Percentiles rank a stretch among this genome's conserved stretches.
These are phyloP conservation scores for Hetaerina titia DNA, from an alignment of 2,888 invertebrate species.

Conservation along the genomic window DNA sequence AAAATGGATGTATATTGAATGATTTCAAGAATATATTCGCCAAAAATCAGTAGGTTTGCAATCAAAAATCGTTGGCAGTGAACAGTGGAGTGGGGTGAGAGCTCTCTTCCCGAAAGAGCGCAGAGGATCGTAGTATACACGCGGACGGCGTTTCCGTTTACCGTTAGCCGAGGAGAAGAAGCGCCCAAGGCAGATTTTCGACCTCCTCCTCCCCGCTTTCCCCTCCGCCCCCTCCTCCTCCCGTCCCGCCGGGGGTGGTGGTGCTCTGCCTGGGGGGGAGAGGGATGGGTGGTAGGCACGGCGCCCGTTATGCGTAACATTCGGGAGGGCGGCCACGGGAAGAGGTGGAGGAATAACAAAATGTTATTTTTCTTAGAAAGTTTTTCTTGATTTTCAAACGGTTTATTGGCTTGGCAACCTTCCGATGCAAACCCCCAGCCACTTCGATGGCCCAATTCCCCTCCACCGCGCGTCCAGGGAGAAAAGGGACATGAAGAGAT, in stretches of 20 bases:
- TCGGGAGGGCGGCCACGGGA: background rate
- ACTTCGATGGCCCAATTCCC: too few species aligned
- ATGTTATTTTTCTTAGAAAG: too few species aligned
- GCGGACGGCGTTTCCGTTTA: background rate
- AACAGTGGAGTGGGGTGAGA: background rate
- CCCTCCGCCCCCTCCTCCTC: background rate
- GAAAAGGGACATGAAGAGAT: too few species aligned
- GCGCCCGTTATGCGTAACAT: background rate
- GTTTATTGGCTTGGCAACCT: too few species aligned
- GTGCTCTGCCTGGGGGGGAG: background rate
- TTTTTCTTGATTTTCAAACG: too few species aligned
- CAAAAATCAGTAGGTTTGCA: too few species aligned
- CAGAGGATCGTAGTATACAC: background rate
- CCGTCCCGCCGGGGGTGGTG: background rate
- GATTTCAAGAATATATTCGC: too few species aligned
- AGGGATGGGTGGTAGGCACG: background rate
- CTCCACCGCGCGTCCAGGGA: too few species aligned
- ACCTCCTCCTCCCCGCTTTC: background rate
- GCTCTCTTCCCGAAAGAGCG: background rate
- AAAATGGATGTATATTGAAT: too few species aligned
- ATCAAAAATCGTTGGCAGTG: background rate
- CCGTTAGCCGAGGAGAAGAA: background rate
- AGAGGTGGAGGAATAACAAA: background rate
- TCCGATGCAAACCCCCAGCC: too few species aligned
- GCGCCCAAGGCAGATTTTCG: constrained; percentile 28